Conservation (phyloP, 2,113 vertebrate species). For the Neoarius graeffei region DNA sequence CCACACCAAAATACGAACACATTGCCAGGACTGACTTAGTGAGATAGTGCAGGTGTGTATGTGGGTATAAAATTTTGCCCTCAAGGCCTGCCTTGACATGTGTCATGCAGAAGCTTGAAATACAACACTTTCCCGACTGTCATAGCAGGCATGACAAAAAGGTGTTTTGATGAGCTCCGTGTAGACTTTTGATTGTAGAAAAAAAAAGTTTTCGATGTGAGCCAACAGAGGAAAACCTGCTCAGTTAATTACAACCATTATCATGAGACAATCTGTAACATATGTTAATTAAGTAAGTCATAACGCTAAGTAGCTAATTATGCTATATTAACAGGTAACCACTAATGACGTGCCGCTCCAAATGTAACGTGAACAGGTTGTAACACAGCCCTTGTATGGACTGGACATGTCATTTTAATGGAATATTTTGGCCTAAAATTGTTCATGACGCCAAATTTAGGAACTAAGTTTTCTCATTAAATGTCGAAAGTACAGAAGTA, state of each 20-base stretch:
- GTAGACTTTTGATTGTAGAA: background rate
- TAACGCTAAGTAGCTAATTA: background rate
- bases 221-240: background rate
- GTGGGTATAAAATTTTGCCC: slow-evolving; percentile 14
- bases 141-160: background rate
- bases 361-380: background rate
- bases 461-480: background rate
- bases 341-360: background rate
- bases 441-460: background rate
- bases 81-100: background rate
- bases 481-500: background rate
- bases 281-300: background rate
- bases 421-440: background rate
- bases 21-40: slow-evolving; percentile 58
- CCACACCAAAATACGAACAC: slow-evolving; percentile 68
- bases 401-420: background rate
- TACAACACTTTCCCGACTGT: background rate
- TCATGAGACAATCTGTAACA: background rate
- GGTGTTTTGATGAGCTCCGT: background rate
- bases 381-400: background rate
- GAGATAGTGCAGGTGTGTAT: slow-evolving; percentile 62
- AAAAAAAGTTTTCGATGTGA: background rate
- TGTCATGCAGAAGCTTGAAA: background rate
- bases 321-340: background rate
- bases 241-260: background rate